phyloP scores from a whole-genome alignment of 2,113 vertebrate genomes.

The Trematomus loennbergii region DNA sequence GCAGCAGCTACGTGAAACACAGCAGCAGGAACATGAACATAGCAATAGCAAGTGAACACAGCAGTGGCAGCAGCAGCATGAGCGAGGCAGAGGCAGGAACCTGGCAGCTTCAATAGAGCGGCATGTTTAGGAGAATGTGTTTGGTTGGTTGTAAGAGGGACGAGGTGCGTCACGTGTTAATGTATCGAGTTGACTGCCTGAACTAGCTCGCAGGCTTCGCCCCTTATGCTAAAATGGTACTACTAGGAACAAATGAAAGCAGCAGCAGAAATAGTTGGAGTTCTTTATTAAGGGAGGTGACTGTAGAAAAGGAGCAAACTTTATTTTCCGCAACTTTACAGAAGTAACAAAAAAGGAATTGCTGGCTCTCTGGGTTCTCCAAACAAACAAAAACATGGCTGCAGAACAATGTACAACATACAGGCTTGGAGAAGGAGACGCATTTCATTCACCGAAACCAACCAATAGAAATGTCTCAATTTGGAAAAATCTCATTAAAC shows the following conservation, averaged over 20 bases:
- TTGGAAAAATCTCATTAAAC: constrained; percentile 53
- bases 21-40: no score
- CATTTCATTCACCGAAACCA: constrained; percentile 54
- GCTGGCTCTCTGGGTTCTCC: constrained; percentile 65
- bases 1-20: no score
- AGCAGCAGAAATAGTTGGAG: constrained; percentile 42
- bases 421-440: constrained; percentile 33
- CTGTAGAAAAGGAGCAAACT: constrained; percentile 78
- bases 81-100: no score
- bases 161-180: no score
- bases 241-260: not conserved
- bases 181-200: no score
- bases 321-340: constrained; percentile 72
- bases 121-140: no score
- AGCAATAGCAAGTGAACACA: no score
- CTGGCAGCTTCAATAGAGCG: no score
- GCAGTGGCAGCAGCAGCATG: no score
- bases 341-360: constrained; percentile 67
- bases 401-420: constrained; percentile 35
- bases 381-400: constrained; percentile 34
- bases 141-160: no score
- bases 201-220: no score
- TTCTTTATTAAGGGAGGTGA: constrained; percentile 76
- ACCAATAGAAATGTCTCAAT: constrained; percentile 49
- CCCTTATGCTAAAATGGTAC: not conserved